Percentiles rank a stretch among this genome's conserved stretches.
Evolutionary conservation across 2,797 vertebrate species (phyloP).

Genomic region (Lepilemur septentrionalis): DNA sequence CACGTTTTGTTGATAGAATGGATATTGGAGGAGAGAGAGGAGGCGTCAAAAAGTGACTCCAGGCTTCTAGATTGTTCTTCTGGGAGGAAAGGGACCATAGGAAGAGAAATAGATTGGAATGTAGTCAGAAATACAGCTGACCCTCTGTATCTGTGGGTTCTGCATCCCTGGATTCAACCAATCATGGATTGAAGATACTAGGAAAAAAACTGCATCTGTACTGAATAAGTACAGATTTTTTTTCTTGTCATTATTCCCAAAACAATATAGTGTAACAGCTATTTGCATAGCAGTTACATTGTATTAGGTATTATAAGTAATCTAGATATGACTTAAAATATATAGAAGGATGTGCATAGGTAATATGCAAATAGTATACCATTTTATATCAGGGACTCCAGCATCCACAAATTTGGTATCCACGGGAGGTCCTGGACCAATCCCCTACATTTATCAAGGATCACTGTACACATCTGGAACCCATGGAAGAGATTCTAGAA

Average conservation of each 20-base stretch:
- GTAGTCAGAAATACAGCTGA: not conserved
- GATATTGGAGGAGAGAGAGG: not conserved
- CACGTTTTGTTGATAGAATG: not conserved
- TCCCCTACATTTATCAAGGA: not conserved
- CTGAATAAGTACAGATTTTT: not conserved
- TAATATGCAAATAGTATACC: not conserved
- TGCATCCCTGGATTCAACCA: not conserved
- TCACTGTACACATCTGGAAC: not conserved
- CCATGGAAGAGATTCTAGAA: not conserved
- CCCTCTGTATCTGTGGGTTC: not conserved
- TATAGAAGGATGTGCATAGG: not conserved
- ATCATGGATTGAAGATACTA: not conserved
- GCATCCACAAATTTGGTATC: not conserved
- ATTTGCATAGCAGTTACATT: not conserved
- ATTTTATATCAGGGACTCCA: not conserved
- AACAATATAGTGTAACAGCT: not conserved
- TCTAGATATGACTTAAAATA: not conserved
- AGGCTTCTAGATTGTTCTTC: not conserved
- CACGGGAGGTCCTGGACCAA: not conserved
- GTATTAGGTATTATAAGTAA: not conserved
- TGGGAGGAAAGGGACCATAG: not conserved
- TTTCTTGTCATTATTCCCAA: not conserved
- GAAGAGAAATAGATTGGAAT: not conserved
- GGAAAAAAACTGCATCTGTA: not conserved
- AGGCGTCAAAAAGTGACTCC: not conserved